Conservation (phyloP, 2,888 invertebrate species). For the Pilophorus perplexus region DNA sequence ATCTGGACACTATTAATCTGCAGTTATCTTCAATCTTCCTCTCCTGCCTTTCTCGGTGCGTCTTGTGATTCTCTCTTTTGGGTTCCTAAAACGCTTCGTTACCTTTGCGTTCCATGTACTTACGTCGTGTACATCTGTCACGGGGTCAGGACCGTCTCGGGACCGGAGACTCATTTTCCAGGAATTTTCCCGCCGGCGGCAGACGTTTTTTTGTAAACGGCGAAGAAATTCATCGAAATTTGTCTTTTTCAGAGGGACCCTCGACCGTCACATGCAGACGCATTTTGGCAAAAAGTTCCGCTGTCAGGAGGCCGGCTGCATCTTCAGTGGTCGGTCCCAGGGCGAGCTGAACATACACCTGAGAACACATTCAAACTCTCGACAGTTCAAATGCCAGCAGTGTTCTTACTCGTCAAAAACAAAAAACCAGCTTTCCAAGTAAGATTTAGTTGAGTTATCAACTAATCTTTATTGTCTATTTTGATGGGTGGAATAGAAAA, state of each 20-base stretch:
- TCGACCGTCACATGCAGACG: constrained; percentile 57
- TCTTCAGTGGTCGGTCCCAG: constrained; percentile 58
- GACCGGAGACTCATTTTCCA: too few species aligned
- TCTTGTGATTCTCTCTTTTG: background rate
- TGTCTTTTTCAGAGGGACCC: constrained; percentile 55
- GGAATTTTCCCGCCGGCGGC: too few species aligned
- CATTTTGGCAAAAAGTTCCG: constrained; percentile 46
- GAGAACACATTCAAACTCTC: constrained; percentile 56
- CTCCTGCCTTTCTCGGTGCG: constrained; percentile 1
- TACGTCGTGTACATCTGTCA: constrained; percentile 7
- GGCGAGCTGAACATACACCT: constrained; percentile 60
- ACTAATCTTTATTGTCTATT: too few species aligned
- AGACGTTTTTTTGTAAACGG: too few species aligned
- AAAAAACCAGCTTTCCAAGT: constrained; percentile 57
- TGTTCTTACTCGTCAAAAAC: constrained; percentile 60
- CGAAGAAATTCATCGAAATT: too few species aligned
- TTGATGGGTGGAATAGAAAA: too few species aligned
- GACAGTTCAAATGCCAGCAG: constrained; percentile 60
- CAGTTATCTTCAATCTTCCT: constrained; percentile 27
- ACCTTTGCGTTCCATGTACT: too few species aligned
- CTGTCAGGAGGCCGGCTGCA: constrained; percentile 60
- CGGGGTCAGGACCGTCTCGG: constrained; percentile 5
- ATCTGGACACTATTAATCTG: constrained; percentile 34
- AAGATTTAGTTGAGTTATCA: too few species aligned
- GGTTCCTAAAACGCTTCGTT: constrained; percentile 12